Conservation (phyloP, 2,797 vertebrate species). For the Protosalanx chinensis region DNA sequence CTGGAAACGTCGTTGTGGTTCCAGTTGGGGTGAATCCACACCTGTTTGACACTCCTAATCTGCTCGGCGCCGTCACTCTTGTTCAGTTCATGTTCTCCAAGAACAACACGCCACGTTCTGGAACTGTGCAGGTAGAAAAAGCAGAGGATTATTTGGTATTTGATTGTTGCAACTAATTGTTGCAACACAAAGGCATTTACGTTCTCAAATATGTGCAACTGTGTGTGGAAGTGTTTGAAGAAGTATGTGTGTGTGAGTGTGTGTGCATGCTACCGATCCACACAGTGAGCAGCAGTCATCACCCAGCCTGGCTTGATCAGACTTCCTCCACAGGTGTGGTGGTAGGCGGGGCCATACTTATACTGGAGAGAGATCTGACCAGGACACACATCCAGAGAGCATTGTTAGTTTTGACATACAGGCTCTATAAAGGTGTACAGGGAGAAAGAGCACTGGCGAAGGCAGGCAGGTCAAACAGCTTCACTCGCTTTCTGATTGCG, state of each 20-base stretch:
- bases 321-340: constrained; percentile 87
- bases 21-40: constrained; percentile 78
- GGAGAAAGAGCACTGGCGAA: neutral
- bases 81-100: constrained; percentile 83
- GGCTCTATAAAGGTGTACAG: too few species aligned
- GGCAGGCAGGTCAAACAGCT: too few species aligned
- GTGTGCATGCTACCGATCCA: constrained; percentile 67
- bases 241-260: neutral
- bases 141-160: too few species aligned
- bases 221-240: neutral
- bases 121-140: constrained; percentile 36
- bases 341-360: constrained; percentile 58
- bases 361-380: constrained; percentile 86
- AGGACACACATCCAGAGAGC: neutral
- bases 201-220: neutral
- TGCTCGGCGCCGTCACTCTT: constrained; percentile 75
- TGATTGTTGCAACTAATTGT: too few species aligned
- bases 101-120: constrained; percentile 78
- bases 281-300: constrained; percentile 88
- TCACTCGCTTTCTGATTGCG: too few species aligned
- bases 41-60: constrained; percentile 68
- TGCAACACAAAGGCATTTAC: too few species aligned
- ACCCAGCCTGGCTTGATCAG: constrained; percentile 81
- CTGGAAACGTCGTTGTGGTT: constrained; percentile 67
- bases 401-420: neutral